A percentile compares a stretch with the other conserved stretches of the same genome.
Evolutionary conservation across 2,113 vertebrate species (phyloP).

Genomic region (Brachyhypopomus gauderio): DNA sequence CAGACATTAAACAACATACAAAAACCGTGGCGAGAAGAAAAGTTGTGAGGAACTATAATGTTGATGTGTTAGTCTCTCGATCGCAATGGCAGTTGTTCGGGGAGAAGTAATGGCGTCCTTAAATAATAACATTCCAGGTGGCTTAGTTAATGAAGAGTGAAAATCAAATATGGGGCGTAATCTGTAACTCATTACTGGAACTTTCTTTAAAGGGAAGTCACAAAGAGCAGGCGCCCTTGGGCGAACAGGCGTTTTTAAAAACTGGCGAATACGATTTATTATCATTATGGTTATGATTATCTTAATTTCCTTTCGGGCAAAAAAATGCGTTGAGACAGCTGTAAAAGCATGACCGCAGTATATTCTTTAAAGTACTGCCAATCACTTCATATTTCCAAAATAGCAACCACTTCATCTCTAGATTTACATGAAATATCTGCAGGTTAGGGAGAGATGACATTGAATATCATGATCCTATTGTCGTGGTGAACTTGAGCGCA

Average conservation of each 20-base stretch:
- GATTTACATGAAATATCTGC: conserved; percentile 42
- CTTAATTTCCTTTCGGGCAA: conserved; percentile 51
- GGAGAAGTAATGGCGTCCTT: conserved; percentile 75
- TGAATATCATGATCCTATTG: conserved; percentile 40
- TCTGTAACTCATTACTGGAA: conserved; percentile 78
- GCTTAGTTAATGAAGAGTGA: conserved; percentile 84
- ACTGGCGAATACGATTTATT: conserved; percentile 46
- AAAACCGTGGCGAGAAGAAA: conserved; percentile 56
- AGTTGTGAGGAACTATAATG: conserved; percentile 77
- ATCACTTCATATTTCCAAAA: conserved; percentile 32
- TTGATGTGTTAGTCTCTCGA: conserved; percentile 72
- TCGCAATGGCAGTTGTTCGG: conserved; percentile 79
- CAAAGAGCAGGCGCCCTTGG: conserved; percentile 68
- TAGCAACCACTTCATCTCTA: conserved; percentile 38
- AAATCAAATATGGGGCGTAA: conserved; percentile 82
- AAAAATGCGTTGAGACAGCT: conserved; percentile 43
- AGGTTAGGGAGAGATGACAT: conserved; percentile 51
- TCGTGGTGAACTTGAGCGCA: conserved; percentile 8
- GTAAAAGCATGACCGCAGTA: conserved; percentile 29
- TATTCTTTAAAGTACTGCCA: conserved; percentile 39
- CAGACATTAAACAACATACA: conserved; percentile 52
- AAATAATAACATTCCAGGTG: conserved; percentile 84
- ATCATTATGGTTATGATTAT: conserved; percentile 54
- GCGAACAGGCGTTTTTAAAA: conserved; percentile 57
- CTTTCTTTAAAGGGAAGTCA: conserved; percentile 78